Evolutionary conservation across 1,140 invertebrate genomes (phyloP).

Genomic region (Elymnias hypermnestra): DNA sequence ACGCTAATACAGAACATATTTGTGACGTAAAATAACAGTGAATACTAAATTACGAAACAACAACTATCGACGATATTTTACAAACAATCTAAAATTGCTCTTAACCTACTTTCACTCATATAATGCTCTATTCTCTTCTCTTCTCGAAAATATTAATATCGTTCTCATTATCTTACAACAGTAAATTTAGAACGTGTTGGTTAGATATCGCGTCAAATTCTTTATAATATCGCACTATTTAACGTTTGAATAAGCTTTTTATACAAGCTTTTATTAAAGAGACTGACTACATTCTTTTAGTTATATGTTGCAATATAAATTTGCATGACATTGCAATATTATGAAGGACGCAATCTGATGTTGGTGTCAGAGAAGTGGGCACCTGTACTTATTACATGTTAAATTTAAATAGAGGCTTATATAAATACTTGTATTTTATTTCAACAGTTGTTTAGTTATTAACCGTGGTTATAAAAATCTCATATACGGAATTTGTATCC

Average conservation of each 20-base stretch:
- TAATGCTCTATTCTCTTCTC: constrained; percentile 1
- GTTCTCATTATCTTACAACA: too few relatives aligned
- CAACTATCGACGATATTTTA: background rate
- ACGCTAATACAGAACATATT: too few relatives aligned
- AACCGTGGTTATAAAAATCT: too few relatives aligned
- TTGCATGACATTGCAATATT: constrained; percentile 5
- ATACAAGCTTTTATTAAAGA: background rate
- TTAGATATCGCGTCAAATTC: too few relatives aligned
- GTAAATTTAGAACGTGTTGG: too few relatives aligned
- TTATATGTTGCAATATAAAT: constrained; percentile 1
- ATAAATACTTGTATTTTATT: too few relatives aligned
- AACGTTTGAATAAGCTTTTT: background rate
- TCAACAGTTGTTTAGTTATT: too few relatives aligned
- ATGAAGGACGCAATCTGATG: background rate
- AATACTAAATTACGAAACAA: background rate
- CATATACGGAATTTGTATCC: too few relatives aligned
- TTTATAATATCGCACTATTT: too few relatives aligned
- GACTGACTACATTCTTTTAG: background rate
- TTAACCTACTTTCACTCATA: constrained; percentile 5
- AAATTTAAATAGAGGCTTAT: too few relatives aligned
- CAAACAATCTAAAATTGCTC: constrained; percentile 1
- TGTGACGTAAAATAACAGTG: background rate
- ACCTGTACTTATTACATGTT: background rate
- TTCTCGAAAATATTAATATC: background rate
- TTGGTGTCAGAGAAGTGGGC: background rate